Base-by-base conservation (phyloP, 2,113 vertebrate genomes). In the Pipra filicauda region DNA sequence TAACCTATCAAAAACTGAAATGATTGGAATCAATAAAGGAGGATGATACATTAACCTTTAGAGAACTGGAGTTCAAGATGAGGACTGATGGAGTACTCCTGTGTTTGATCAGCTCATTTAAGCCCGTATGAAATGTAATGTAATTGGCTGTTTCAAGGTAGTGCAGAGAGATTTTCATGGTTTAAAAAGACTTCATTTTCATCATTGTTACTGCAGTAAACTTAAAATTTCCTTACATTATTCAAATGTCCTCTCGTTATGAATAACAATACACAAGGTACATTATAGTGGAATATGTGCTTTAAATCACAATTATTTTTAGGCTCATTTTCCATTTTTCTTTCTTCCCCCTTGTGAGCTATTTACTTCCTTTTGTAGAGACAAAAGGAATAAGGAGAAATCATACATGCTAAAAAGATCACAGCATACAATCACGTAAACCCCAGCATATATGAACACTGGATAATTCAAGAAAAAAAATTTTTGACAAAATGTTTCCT, bases 111-210 rank as follows among this genome's bases (percentile, higher is more conserved):
- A 95, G 54, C 89, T 96, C 69, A 67, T 91, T 97, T 96, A 97
- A 96, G 46, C 43, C 92, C 93, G 79, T 85, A 66, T 69, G 58
- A 41, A 96, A 57, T 84, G 57, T 89, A 95, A 98, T 91, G 91
- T 97, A 97, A 97, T 97, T 97, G 88, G 21, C 52, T 96, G 72
- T 95, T 97, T 95, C 75, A 74, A 95, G 95, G 89, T 14, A 62
- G 19, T 10, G 14, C 54, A 89, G 64, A 90, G 85, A 96, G 70
- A 89, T 87, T 91, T 95, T 91, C 20, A 78, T 51, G 62, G 51
- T 67, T 95, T 95, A 77, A 94, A 96, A 74, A 37, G 1, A 19
- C 27, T 91, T 85, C 0, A 11, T 96, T 97, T 94, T 88, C 19
- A 96, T 96, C 94, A 95, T 59, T 94, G 90, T 80, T 91, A 89